Evolutionary conservation across 2,888 invertebrate genomes (phyloP).

Genomic region (Pammene fasciana): DNA sequence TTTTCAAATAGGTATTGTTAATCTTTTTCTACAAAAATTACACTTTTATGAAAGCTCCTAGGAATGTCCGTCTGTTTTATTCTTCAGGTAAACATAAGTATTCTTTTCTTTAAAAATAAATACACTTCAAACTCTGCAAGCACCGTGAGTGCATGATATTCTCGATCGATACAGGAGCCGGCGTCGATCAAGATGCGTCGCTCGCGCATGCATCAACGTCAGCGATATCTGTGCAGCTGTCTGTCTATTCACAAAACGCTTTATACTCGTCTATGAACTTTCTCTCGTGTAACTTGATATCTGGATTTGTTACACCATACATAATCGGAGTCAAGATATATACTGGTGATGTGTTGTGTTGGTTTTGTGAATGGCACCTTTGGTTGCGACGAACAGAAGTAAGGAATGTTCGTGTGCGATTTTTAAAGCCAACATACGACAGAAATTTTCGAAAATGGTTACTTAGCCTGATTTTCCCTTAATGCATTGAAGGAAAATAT

Average conservation of each 20-base stretch:
- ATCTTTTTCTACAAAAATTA: too few species aligned
- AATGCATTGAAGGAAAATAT: too few species aligned
- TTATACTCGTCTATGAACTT: constrained; percentile 25
- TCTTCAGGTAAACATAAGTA: too few species aligned
- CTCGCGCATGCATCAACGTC: constrained; percentile 70
- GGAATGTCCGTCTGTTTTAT: too few species aligned
- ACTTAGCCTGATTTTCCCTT: too few species aligned
- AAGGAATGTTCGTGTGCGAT: constrained; percentile 42
- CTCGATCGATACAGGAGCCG: constrained; percentile 37
- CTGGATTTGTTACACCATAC: background rate
- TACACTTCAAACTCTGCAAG: too few species aligned
- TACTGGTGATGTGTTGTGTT: constrained; percentile 55
- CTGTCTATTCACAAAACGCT: constrained; percentile 43
- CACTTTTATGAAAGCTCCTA: too few species aligned
- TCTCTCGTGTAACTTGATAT: background rate
- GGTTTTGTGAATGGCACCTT: constrained; percentile 45
- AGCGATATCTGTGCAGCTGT: constrained; percentile 61
- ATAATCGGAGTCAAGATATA: background rate
- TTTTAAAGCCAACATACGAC: constrained; percentile 1
- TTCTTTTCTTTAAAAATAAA: too few species aligned
- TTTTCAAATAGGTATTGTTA: too few species aligned
- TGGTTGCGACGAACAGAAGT: constrained; percentile 53
- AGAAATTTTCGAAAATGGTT: background rate
- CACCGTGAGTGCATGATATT: background rate
- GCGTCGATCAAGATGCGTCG: constrained; percentile 63